phyloP scores from a whole-genome alignment of 2,797 vertebrate species.

The Silurus lanzhouensis region DNA sequence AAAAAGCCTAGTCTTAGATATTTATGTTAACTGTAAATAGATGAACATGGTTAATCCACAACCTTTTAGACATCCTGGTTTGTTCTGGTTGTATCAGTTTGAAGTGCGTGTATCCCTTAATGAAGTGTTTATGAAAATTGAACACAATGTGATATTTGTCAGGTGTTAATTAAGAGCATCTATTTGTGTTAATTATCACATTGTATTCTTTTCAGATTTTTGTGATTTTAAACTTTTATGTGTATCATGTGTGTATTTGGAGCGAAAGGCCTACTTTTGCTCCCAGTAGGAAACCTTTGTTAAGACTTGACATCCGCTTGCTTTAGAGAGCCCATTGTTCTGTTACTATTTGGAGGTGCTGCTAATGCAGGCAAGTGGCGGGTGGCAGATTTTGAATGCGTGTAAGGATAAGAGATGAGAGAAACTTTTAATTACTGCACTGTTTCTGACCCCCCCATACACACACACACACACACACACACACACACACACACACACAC shows the following conservation, averaged over 20 bases:
- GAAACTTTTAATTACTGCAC: slow-evolving; percentile 63
- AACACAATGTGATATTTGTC: background rate
- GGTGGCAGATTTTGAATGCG: slow-evolving; percentile 29
- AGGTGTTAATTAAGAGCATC: background rate
- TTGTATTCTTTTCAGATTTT: background rate
- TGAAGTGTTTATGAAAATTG: background rate
- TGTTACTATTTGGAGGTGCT: slow-evolving; percentile 10
- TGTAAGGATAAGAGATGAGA: slow-evolving; percentile 57
- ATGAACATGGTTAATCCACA: slow-evolving; percentile 20
- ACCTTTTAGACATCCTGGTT: background rate
- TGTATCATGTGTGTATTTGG: background rate
- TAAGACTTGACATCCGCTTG: background rate
- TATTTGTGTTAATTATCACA: background rate
- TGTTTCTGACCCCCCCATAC: slow-evolving; percentile 51
- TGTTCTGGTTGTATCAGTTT: slow-evolving; percentile 36
- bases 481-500: too few relatives aligned
- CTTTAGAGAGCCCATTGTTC: slow-evolving; percentile 3
- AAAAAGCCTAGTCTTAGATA: slow-evolving; percentile 35
- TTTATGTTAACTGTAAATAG: slow-evolving; percentile 42
- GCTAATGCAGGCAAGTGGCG: slow-evolving; percentile 29
- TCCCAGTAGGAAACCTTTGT: slow-evolving; percentile 1
- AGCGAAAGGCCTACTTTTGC: background rate
- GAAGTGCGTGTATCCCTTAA: background rate
- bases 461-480: too few relatives aligned
- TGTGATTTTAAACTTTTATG: background rate